Conservation (phyloP, 2,797 vertebrate genomes). For the Delichon dasypus region DNA sequence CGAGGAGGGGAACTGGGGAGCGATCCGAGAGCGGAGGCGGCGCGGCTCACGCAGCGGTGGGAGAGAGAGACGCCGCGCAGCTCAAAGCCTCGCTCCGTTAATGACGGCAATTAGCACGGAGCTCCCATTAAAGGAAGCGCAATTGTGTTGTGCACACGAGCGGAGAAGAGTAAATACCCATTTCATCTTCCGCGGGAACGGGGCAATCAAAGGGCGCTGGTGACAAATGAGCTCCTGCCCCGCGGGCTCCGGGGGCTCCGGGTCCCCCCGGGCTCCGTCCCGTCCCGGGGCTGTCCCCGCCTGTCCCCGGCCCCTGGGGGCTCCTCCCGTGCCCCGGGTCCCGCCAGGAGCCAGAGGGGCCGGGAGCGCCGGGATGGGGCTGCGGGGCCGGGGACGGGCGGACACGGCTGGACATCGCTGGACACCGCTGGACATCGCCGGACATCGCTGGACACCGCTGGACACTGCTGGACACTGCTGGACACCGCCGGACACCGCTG, state of each 20-base stretch:
- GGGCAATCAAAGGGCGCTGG: background rate
- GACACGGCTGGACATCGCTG: too few relatives aligned
- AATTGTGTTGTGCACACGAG: background rate
- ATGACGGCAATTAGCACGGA: conserved; percentile 47
- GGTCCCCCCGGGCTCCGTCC: background rate
- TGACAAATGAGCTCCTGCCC: background rate
- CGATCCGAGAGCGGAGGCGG: background rate
- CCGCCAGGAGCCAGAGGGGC: too few relatives aligned
- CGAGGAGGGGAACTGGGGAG: background rate
- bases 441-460: too few relatives aligned
- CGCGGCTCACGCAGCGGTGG: background rate
- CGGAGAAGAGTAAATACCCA: conserved; percentile 56
- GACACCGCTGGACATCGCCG: too few relatives aligned
- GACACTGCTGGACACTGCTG: too few relatives aligned
- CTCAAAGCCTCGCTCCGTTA: background rate
- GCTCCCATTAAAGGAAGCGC: conserved; percentile 25
- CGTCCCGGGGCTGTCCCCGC: too few relatives aligned
- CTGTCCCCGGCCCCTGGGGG: too few relatives aligned
- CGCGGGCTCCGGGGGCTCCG: background rate
- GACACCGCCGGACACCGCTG: too few relatives aligned
- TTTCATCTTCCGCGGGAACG: background rate
- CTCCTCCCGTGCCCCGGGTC: too few relatives aligned
- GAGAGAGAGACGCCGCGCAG: background rate
- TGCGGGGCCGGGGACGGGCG: too few relatives aligned
- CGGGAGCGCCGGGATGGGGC: too few relatives aligned